These are phyloP conservation scores for Echinarachnius parma DNA, from an alignment of 53 echinoderm and acorn worm species.

Conservation along the genomic window DNA sequence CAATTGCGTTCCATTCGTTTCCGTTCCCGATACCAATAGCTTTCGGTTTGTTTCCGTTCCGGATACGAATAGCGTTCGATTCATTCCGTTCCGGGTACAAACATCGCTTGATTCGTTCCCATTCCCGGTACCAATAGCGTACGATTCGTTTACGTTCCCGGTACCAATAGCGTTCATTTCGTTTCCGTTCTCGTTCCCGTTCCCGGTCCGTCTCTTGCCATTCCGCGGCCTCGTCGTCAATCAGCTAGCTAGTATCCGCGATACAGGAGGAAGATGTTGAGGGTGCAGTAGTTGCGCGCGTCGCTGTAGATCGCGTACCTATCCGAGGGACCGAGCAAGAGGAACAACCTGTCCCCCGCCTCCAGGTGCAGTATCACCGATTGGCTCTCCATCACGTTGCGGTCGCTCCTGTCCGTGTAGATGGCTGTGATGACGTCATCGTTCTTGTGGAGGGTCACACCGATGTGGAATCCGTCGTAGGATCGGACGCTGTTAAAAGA, in stretches of 20 bases:
- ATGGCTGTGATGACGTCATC: conserved; percentile 43
- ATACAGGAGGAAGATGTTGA: conserved; percentile 84
- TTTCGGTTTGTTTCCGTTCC: too few relatives aligned
- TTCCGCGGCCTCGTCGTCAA: neutral
- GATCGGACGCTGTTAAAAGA: conserved; percentile 55
- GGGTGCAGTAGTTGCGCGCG: conserved; percentile 67
- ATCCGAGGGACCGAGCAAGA: conserved; percentile 58
- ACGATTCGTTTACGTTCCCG: too few relatives aligned
- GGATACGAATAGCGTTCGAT: too few relatives aligned
- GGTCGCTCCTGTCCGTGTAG: conserved; percentile 34
- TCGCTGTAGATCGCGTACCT: conserved; percentile 68
- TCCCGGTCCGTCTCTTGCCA: too few relatives aligned
- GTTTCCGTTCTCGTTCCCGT: too few relatives aligned
- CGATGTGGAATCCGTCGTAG: conserved; percentile 54
- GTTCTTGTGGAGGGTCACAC: conserved; percentile 64
- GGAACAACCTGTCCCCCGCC: conserved; percentile 59
- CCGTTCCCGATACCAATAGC: too few relatives aligned
- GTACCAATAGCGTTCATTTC: too few relatives aligned
- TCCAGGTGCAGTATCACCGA: conserved; percentile 59
- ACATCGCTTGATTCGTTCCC: too few relatives aligned
- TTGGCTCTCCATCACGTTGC: conserved; percentile 78
- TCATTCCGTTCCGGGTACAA: too few relatives aligned
- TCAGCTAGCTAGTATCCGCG: conserved; percentile 61
- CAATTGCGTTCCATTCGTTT: too few relatives aligned
- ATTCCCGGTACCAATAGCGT: too few relatives aligned